Conservation (phyloP, 2,888 invertebrate genomes). For the Sympetrum striolatum region DNA sequence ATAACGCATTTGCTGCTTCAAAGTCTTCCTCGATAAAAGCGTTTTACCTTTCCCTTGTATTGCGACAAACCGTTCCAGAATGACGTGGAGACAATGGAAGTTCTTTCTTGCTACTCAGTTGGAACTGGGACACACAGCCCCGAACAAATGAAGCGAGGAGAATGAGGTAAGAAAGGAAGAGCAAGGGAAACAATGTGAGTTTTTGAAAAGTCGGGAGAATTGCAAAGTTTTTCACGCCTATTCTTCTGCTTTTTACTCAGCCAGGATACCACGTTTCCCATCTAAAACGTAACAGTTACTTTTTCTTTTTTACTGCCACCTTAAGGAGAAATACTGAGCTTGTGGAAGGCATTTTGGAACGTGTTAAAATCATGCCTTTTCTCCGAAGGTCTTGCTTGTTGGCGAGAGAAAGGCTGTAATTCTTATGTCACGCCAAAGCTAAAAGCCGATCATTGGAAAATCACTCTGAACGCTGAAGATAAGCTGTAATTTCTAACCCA, state of each 20-base stretch:
- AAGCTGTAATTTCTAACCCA: too few species aligned
- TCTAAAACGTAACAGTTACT: neutral
- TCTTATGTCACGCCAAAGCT: too few species aligned
- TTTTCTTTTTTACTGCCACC: neutral
- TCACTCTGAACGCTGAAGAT: too few species aligned
- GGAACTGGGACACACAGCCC: neutral
- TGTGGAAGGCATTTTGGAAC: neutral
- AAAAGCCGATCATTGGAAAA: too few species aligned
- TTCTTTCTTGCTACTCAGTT: neutral
- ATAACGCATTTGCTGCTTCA: too few species aligned
- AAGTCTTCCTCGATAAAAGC: too few species aligned
- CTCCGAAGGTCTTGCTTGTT: too few species aligned
- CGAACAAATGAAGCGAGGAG: neutral
- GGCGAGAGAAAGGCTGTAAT: too few species aligned
- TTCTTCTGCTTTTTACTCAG: neutral
- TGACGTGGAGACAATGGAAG: neutral
- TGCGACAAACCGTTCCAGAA: conserved; percentile 1
- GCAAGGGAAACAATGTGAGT: neutral
- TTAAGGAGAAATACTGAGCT: neutral
- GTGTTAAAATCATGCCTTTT: too few species aligned
- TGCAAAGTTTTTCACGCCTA: neutral
- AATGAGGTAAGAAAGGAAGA: neutral
- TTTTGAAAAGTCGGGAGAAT: neutral
- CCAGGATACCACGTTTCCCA: neutral
- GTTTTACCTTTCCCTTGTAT: neutral